Base-by-base conservation (phyloP, 2,797 vertebrate genomes). In the Schizopygopsis malacanthus region DNA sequence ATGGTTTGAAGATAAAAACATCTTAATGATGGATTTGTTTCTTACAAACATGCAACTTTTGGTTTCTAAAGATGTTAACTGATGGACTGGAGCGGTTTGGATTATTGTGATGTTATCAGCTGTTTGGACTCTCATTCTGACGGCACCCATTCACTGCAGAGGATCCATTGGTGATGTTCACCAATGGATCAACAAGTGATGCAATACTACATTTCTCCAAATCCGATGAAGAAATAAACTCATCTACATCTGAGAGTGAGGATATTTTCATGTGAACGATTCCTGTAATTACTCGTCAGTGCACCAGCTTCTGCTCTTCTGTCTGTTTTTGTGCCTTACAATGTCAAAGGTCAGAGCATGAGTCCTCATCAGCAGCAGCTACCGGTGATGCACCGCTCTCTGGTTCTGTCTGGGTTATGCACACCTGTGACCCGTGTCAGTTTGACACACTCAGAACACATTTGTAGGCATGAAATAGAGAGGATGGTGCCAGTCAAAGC, bases 391-490 rank as follows among this genome's bases (percentile, higher is more conserved):
- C 6, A 63, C 70, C 16, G 76, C 16, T 72, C 37, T 47, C 10
- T 41, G 25, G 56, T 82, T 82, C 70, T 54, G 33, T 79, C 13
- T 45, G 54, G 10, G 54, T 63, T 18, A 11, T 3, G 78, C 25
- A 65, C 78, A 65, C 59, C 79, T 83, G 33, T 80, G 52, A 37
- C 54, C 76, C 63, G 5, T 72, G 77, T 82, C 73, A 83, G 69
- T 81, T 77, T 56, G 61, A 81, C 47, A 41, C 65, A 43, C 77
- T 54, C 63, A 33, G 50, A 84, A 88, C 70, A 79, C 84, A 90
- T 91, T 86, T 91, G 82, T 63, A 63, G 65, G 86, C 76, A 91
- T 91, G 87, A 92, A 92, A 94, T 84, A 90, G 90, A 90, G 89
- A 91, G 33, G 52, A 91, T 12, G 45, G 56, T 25, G 39, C 56